Percentiles rank a stretch among this genome's conserved stretches.
These are phyloP conservation scores for Crotophaga sulcirostris DNA, from an alignment of 2,113 vertebrate genomes.

Conservation along the genomic window DNA sequence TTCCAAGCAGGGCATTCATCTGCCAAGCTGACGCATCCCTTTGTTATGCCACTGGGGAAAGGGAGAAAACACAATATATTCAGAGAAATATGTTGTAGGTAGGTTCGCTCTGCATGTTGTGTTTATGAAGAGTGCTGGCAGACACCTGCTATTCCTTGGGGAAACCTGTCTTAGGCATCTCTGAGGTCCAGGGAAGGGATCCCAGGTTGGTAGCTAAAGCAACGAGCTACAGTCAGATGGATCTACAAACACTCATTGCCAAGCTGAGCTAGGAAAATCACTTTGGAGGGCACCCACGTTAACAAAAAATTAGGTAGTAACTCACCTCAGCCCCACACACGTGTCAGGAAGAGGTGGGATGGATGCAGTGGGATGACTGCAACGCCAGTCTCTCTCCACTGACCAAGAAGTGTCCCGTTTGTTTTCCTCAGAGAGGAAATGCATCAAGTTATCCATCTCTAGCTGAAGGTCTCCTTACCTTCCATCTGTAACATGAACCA, in stretches of 20 bases:
- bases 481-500: not conserved
- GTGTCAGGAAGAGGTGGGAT: fast-evolving
- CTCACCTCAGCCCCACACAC: not conserved
- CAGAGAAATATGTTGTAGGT: not conserved
- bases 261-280: not conserved
- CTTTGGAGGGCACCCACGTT: not conserved
- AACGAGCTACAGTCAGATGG: not conserved
- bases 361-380: too few species aligned
- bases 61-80: not conserved
- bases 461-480: not conserved
- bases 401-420: not conserved
- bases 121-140: not conserved
- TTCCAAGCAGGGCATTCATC: not conserved
- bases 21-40: not conserved
- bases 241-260: not conserved
- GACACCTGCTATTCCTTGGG: not conserved
- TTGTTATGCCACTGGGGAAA: not conserved
- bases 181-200: not conserved
- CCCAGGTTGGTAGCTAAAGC: not conserved
- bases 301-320: not conserved
- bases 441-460: not conserved
- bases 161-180: not conserved
- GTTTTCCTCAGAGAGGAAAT: not conserved
- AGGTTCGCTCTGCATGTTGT: not conserved
- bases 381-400: not conserved